Percentiles rank a stretch among this genome's conserved stretches.
Conservation (phyloP, 2,113 vertebrate species). For the Lampris megalopsis region DNA sequence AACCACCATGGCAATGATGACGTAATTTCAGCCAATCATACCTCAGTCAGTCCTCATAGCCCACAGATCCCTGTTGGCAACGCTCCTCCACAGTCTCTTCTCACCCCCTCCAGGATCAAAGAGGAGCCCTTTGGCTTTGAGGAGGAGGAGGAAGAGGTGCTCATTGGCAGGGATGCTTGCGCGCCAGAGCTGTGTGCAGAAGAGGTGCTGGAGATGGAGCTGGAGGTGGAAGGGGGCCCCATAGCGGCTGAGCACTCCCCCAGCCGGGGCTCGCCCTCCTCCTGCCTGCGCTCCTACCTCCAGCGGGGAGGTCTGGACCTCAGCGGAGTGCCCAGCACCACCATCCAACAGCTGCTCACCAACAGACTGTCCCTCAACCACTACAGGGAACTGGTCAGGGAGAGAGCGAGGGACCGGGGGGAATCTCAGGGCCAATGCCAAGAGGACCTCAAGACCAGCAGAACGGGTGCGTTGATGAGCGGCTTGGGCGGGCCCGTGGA, state of each 20-base stretch:
- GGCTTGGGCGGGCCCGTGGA: slow-evolving; percentile 68
- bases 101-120: slow-evolving; percentile 88
- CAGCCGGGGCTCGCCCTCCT: slow-evolving; percentile 79
- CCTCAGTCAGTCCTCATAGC: slow-evolving; percentile 86
- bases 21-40: slow-evolving; percentile 81
- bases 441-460: slow-evolving; percentile 85
- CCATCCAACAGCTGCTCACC: slow-evolving; percentile 89
- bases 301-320: slow-evolving; percentile 86
- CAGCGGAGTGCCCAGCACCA: slow-evolving; percentile 60
- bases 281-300: slow-evolving; percentile 91
- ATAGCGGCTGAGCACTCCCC: slow-evolving; percentile 82
- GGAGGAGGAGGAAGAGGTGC: slow-evolving; percentile 64
- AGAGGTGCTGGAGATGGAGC: slow-evolving; percentile 88
- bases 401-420: slow-evolving; percentile 79
- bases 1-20: slow-evolving; percentile 42
- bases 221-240: slow-evolving; percentile 87
- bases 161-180: slow-evolving; percentile 75
- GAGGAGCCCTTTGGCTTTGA: slow-evolving; percentile 84
- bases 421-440: slow-evolving; percentile 88
- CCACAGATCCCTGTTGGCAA: slow-evolving; percentile 36
- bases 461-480: slow-evolving; percentile 65
- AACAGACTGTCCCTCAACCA: slow-evolving; percentile 88
- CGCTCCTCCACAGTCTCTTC: slow-evolving; percentile 40
- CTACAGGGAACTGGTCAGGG: slow-evolving; percentile 62
- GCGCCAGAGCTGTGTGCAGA: slow-evolving; percentile 87